Percentiles rank a stretch among this genome's conserved stretches.
Conservation (phyloP, 2,113 vertebrate genomes). For the Eolophus roseicapilla region DNA sequence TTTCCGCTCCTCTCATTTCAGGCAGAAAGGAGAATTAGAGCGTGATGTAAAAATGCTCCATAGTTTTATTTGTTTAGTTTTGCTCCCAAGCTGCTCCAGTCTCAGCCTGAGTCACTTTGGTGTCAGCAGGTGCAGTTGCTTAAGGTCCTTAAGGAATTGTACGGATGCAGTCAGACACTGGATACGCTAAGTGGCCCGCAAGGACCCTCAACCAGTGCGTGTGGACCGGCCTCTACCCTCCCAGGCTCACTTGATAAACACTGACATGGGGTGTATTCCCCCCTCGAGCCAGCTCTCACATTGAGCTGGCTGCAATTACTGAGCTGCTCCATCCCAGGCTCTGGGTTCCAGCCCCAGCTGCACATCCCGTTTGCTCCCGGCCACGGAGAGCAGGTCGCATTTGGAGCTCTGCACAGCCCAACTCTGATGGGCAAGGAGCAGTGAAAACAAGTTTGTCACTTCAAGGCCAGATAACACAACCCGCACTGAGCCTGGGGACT, state of each 20-base stretch:
- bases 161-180: neutral
- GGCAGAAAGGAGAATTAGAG: neutral
- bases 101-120: neutral
- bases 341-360: neutral
- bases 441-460: neutral
- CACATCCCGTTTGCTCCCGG: neutral
- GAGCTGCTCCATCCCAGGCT: rapidly evolving
- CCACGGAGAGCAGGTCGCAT: rapidly evolving
- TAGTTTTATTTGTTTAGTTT: neutral
- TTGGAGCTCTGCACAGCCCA: rapidly evolving
- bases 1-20: neutral
- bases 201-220: neutral
- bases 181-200: rapidly evolving
- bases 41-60: rapidly evolving
- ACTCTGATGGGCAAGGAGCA: rapidly evolving
- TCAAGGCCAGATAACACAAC: neutral
- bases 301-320: neutral
- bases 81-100: neutral
- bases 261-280: neutral
- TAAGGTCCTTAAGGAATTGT: neutral
- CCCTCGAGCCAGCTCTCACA: neutral
- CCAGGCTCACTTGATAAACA: neutral
- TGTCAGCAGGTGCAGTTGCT: neutral
- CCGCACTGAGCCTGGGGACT: rapidly evolving
- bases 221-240: neutral